phyloP scores from a whole-genome alignment of 2,113 vertebrate genomes.

The Craseonycteris thonglongyai region DNA sequence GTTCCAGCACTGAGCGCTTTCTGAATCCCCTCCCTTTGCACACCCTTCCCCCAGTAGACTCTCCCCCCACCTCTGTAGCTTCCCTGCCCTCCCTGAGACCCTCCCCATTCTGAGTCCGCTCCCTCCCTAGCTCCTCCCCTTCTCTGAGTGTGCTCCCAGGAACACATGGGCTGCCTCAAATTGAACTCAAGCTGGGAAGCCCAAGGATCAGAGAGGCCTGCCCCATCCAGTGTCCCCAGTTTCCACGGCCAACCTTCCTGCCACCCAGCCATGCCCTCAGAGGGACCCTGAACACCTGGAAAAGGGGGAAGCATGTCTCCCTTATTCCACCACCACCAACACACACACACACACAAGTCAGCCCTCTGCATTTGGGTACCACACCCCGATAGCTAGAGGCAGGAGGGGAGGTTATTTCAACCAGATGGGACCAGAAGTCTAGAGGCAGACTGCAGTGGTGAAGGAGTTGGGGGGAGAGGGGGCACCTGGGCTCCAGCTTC shows the following conservation, averaged over 20 bases:
- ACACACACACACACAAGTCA: neutral
- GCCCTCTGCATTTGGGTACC: constrained; percentile 34
- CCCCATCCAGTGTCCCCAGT: neutral
- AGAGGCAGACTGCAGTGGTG: neutral
- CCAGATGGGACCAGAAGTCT: constrained; percentile 45
- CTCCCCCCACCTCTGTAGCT: neutral
- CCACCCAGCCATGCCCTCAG: neutral
- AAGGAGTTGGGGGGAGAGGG: neutral
- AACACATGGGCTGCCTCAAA: neutral
- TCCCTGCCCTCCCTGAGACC: neutral
- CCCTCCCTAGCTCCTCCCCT: neutral
- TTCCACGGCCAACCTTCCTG: neutral
- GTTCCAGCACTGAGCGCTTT: neutral
- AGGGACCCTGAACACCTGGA: neutral
- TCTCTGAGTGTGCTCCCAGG: neutral
- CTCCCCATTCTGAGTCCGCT: neutral
- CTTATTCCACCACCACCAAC: neutral
- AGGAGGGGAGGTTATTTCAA: constrained; percentile 29
- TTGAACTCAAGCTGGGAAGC: neutral
- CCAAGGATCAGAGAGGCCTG: neutral
- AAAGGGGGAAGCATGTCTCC: neutral
- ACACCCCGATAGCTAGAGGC: constrained; percentile 24
- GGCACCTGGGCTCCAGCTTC: constrained; percentile 62
- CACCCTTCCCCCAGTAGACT: too few relatives aligned
- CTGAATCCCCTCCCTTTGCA: too few relatives aligned